phyloP scores from a whole-genome alignment of 2,888 invertebrate species.

The Suillia variegata region DNA sequence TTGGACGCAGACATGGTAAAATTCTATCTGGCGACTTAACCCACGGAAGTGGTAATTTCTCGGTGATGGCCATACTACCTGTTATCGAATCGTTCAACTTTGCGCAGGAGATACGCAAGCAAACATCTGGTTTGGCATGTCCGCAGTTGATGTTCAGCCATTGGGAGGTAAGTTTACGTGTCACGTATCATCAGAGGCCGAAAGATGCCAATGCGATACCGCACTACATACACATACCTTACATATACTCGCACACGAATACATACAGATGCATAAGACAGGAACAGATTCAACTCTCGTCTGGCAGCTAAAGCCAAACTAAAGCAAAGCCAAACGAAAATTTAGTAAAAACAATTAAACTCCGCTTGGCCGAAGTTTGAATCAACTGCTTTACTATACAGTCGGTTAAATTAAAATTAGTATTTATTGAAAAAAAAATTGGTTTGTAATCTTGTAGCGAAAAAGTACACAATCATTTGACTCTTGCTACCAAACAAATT shows the following conservation, averaged over 20 bases:
- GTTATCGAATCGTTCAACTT: conserved; percentile 97
- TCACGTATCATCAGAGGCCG: background rate
- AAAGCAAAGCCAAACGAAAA: too few relatives aligned
- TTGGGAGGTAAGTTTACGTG: conserved; percentile 83
- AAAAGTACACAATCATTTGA: too few relatives aligned
- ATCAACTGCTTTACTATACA: too few relatives aligned
- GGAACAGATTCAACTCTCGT: too few relatives aligned
- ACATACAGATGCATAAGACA: too few relatives aligned
- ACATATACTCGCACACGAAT: background rate
- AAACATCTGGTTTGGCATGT: conserved; percentile 94
- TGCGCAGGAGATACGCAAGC: conserved; percentile 90
- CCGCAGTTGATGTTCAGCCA: conserved; percentile 96
- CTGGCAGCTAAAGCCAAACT: too few relatives aligned
- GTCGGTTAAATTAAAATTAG: too few relatives aligned
- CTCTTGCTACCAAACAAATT: too few relatives aligned
- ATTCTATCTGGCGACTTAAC: conserved; percentile 89
- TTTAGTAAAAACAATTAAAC: too few relatives aligned
- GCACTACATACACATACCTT: background rate
- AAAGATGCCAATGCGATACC: background rate
- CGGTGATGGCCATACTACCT: conserved; percentile 87
- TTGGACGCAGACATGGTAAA: conserved; percentile 85
- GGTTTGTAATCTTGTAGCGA: too few relatives aligned
- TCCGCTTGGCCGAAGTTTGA: too few relatives aligned
- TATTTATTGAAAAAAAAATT: too few relatives aligned
- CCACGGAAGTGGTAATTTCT: conserved; percentile 89